These are phyloP conservation scores for Cochlearius cochlearius DNA, from an alignment of 2,113 vertebrate species.

Conservation along the genomic window DNA sequence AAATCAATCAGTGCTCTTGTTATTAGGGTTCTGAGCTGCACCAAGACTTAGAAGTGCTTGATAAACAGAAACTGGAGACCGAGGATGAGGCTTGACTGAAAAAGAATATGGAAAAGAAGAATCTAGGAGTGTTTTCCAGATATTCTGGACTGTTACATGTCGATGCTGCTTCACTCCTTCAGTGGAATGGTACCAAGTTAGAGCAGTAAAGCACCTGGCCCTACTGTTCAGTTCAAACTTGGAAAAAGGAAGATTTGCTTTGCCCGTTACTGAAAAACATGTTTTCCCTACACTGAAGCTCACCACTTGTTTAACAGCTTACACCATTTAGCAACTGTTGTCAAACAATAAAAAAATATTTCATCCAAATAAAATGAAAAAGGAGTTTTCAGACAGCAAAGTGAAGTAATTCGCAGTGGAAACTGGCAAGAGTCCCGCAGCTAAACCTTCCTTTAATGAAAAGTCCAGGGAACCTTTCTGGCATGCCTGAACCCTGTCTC, in stretches of 20 bases:
- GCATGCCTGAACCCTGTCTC: background rate
- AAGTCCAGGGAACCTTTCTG: background rate
- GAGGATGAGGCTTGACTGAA: background rate
- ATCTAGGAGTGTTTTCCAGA: background rate
- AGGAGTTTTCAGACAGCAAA: background rate
- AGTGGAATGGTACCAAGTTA: background rate
- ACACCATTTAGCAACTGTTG: background rate
- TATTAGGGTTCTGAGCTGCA: background rate
- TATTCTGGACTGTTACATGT: background rate
- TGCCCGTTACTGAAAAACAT: background rate
- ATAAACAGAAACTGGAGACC: background rate
- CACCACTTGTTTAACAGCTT: slow-evolving; percentile 9
- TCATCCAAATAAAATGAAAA: background rate
- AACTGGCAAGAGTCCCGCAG: background rate
- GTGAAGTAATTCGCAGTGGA: background rate
- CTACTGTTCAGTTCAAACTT: background rate
- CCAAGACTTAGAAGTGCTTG: background rate
- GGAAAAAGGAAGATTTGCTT: background rate
- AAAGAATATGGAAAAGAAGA: background rate
- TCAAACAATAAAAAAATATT: background rate
- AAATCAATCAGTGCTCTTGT: background rate
- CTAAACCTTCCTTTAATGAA: background rate
- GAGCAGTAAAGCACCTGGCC: background rate
- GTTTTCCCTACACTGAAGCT: background rate
- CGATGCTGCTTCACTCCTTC: background rate